Evolutionary conservation across 2,113 vertebrate genomes (phyloP), one percentile per base, ranked within the genome.

Genomic region (Enhydra lutris): DNA sequence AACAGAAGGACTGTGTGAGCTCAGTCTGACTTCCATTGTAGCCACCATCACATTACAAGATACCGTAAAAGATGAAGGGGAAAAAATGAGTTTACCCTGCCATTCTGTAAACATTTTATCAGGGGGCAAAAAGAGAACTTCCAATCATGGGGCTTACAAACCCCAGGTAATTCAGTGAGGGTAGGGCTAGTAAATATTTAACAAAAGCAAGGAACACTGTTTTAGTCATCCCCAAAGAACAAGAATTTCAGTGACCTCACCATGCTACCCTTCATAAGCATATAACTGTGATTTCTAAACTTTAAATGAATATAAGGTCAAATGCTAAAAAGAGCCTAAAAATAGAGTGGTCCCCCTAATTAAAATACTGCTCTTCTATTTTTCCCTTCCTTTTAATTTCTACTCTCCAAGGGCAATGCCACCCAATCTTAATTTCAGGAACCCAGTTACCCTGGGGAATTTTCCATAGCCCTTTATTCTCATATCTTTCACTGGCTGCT

Each of bases 141-240:
- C 94, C 92, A 89, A 93, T 94, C 91, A 89, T 36, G 61, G 42
- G 92, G 59, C 61, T 94, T 93, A 91, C 6, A 83, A 93, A 18
- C 23, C 73, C 67, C n/a, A 91, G 36, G 97, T 97, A 96, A 97
- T 91, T 93, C 81, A 82, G 15, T 14, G 63, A 97, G 79, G 95
- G 94, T 91, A 89, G 71, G 34, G 82, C 95, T 91, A 88, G 97
- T 96, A 89, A 98, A 98, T 98, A 89, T 97, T 97, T 97, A 97
- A 98, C 94, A 67, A 88, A 94, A 76, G 52, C 78, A 91, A 95
- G 45, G 78, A 94, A 83, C 39, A 71, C 24, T 26, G 76, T 57
- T 96, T 80, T 79, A 93, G 81, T 84, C 74, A 83, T 87, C 24
- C 65, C 59, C 79, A 88, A 78, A 92, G 39, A 74, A 94, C 71